A percentile compares a stretch with the other conserved stretches of the same genome.
Evolutionary conservation across 2,888 invertebrate species (phyloP).

Genomic region (Anthoptus insignis): DNA sequence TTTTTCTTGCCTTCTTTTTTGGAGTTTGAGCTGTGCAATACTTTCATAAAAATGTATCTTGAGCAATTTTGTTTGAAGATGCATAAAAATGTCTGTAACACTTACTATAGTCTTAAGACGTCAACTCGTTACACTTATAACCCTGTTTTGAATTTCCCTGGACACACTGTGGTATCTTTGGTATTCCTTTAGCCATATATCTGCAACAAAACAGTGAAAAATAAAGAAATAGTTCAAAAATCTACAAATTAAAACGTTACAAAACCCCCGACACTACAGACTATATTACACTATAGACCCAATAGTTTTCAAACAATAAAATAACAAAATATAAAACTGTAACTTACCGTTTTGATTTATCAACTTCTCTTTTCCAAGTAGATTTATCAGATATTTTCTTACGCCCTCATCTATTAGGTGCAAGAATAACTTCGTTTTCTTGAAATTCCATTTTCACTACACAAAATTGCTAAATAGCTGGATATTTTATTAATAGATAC

Average conservation of each 20-base stretch:
- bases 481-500: too few species aligned
- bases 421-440: slow-evolving; percentile 27
- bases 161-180: slow-evolving; percentile 32
- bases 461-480: slow-evolving; percentile 13
- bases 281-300: too few species aligned
- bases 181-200: slow-evolving; percentile 26
- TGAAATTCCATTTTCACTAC: slow-evolving; percentile 25
- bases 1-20: slow-evolving; percentile 40
- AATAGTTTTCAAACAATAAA: too few species aligned
- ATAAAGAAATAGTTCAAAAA: slow-evolving; percentile 3
- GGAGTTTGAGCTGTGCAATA: slow-evolving; percentile 36
- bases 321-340: slow-evolving; percentile 2
- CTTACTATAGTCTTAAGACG: slow-evolving; percentile 40
- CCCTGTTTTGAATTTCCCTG: slow-evolving; percentile 42
- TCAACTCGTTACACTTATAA: slow-evolving; percentile 41
- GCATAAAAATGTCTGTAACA: slow-evolving; percentile 43
- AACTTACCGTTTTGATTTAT: slow-evolving; percentile 14
- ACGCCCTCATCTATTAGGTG: slow-evolving; percentile 25
- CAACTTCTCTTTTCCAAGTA: slow-evolving; percentile 30
- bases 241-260: too few species aligned
- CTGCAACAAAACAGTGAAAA: slow-evolving; percentile 10
- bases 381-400: slow-evolving; percentile 30
- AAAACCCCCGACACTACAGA: too few species aligned
- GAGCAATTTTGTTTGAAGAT: slow-evolving; percentile 38
- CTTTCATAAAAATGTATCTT: slow-evolving; percentile 37